Evolutionary conservation across 23 tunicate genomes (phyloP).

Genomic region (Trididemnum nubilum): DNA sequence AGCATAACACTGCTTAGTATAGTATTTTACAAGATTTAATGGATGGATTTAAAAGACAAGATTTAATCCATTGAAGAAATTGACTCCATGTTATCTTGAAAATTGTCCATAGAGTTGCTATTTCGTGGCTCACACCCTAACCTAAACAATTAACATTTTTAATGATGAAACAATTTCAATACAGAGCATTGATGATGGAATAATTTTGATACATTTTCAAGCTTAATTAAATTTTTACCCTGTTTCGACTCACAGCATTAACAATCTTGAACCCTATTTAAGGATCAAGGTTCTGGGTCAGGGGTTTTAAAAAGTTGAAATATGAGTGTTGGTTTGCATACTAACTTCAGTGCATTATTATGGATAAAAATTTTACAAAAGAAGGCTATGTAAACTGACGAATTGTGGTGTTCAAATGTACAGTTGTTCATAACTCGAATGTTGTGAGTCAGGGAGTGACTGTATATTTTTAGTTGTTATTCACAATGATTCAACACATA

Average conservation of each 20-base stretch:
- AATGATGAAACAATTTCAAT: neutral
- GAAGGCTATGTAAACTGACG: neutral
- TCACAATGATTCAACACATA: too few species aligned
- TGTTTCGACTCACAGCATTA: neutral
- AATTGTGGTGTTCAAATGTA: neutral
- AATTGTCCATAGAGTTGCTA: too few species aligned
- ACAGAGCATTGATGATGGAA: neutral
- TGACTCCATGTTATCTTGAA: too few species aligned
- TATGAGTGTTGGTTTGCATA: neutral
- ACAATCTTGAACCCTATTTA: neutral
- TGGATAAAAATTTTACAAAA: neutral
- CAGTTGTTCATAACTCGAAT: too few species aligned
- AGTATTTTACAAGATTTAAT: neutral
- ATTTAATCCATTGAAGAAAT: too few species aligned
- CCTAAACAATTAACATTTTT: too few species aligned
- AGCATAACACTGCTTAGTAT: neutral
- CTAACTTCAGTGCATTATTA: neutral
- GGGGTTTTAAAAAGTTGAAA: neutral
- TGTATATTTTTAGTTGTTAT: neutral
- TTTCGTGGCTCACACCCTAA: too few species aligned
- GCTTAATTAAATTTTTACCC: neutral
- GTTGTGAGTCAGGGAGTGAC: neutral
- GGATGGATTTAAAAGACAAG: too few species aligned
- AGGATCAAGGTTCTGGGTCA: neutral
- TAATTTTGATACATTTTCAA: neutral